phyloP scores from a whole-genome alignment of 2,888 invertebrate species.

The Phyllotreta cruciferae region DNA sequence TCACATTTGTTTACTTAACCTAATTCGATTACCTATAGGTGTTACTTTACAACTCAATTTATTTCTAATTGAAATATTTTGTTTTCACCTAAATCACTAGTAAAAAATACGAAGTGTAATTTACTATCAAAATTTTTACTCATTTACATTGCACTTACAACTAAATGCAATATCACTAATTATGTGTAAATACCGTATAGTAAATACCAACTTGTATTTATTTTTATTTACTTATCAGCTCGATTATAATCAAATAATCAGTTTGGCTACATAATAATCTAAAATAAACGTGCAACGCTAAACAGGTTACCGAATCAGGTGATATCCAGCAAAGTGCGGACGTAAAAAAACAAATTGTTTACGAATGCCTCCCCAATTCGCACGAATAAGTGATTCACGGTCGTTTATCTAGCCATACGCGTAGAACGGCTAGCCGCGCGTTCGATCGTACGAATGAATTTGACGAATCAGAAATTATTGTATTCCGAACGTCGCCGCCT shows the following conservation, averaged over 20 bases:
- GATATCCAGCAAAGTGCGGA: conserved; percentile 3
- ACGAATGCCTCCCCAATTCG: not conserved
- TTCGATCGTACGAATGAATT: conserved; percentile 10
- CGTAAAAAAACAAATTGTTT: not conserved
- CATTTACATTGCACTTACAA: too few species aligned
- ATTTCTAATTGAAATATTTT: too few species aligned
- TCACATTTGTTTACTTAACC: too few species aligned
- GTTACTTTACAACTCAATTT: too few species aligned
- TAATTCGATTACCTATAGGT: too few species aligned
- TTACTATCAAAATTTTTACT: too few species aligned
- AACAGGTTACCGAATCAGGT: conserved; percentile 6
- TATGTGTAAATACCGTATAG: too few species aligned
- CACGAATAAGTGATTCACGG: not conserved
- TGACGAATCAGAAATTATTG: conserved; percentile 7
- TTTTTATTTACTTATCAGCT: not conserved
- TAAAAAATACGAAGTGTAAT: too few species aligned
- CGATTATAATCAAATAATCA: not conserved
- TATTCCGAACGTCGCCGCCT: conserved; percentile 8
- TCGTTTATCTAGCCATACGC: conserved; percentile 1
- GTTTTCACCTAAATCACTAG: too few species aligned
- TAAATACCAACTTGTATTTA: too few species aligned
- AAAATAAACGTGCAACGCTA: not conserved
- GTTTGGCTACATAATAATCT: not conserved
- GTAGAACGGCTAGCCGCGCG: too few species aligned
- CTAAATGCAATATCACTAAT: too few species aligned